phyloP scores from a whole-genome alignment of 1,140 invertebrate genomes.

The Philopotamus ludificatus region DNA sequence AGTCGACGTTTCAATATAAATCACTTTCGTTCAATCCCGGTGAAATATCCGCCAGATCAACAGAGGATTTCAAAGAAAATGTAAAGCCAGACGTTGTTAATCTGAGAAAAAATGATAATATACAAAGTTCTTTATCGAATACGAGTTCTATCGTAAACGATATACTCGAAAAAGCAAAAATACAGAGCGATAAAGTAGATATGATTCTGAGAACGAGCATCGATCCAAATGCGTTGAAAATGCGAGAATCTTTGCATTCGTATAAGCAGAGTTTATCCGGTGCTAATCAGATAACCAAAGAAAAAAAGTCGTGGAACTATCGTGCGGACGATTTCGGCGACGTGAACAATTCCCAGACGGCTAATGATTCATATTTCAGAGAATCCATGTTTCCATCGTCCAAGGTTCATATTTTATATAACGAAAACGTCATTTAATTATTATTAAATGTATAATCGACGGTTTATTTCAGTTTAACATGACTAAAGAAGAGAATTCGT shows the following conservation, averaged over 20 bases:
- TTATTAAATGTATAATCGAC: not conserved
- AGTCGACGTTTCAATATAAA: not conserved
- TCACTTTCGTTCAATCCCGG: conserved; percentile 34
- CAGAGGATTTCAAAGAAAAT: conserved; percentile 35
- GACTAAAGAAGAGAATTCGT: conserved; percentile 32
- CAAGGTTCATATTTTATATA: conserved; percentile 14
- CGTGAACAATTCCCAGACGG: not conserved
- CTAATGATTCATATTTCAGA: conserved; percentile 24
- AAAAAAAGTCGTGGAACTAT: conserved; percentile 36
- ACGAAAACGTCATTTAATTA: not conserved
- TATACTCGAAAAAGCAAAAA: conserved; percentile 30
- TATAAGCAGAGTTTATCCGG: conserved; percentile 21
- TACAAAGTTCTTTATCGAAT: not conserved
- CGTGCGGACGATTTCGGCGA: conserved; percentile 10
- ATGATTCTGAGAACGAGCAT: conserved; percentile 27
- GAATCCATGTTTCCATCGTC: conserved; percentile 35
- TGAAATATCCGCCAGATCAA: conserved; percentile 37
- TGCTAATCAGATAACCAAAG: not conserved
- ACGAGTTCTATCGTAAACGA: not conserved
- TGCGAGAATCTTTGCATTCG: conserved; percentile 28
- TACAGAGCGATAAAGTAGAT: conserved; percentile 31
- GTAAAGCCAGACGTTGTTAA: conserved; percentile 13
- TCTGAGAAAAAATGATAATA: not conserved
- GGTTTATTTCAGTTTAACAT: conserved; percentile 29
- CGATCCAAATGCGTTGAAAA: conserved; percentile 18